Evolutionary conservation across 2,888 invertebrate genomes (phyloP), one percentile per base, ranked within the genome.

Genomic region (Synergus itoensis): DNA sequence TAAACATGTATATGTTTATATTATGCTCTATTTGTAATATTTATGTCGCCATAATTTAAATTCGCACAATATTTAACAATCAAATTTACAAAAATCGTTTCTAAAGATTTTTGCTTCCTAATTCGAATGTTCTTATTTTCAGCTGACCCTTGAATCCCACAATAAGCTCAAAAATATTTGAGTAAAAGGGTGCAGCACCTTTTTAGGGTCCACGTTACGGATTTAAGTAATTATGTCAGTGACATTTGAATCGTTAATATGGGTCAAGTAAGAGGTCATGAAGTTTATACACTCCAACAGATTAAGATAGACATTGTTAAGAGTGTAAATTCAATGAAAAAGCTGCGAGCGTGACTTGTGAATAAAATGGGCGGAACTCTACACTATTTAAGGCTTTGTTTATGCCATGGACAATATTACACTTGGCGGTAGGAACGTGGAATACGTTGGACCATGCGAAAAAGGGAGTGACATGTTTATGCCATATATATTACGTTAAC

Each of bases 231-330:
- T 73, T 73, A 73, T 73, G 69, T 73, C 69, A 73, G 9, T 53
- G 69, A 40, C 69, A 73, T 73, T 73, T 73, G 69, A 73, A 73
- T 73, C 69, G 36, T 73, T 73, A 45, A 73, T 73, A 73, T 45
- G 48, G 36, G 69, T 73, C 48, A 73, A 73, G 28, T 48, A 53
- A 53, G 53, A 36, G 53, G 69, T 73, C 53, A 73, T 73, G 45
- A 53, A 36, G n/a, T 36, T 73, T 73, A 73, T 53, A 53, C 28
- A 73, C 48, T 36, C 36, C n/a, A 53, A 53, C 28, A 73, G 69
- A 73, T 73, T 40, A 73, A 73, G 69, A 73, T 73, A 53, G 53
- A 73, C 69, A 73, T 73, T 73, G 69, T 73, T 73, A 45, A 65
- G 43, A 73, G 53, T 40, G 69, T 73, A 73, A 73, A 73, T 48